These are phyloP conservation scores for Phlogophora meticulosa DNA, from an alignment of 2,888 invertebrate genomes.

Conservation along the genomic window DNA sequence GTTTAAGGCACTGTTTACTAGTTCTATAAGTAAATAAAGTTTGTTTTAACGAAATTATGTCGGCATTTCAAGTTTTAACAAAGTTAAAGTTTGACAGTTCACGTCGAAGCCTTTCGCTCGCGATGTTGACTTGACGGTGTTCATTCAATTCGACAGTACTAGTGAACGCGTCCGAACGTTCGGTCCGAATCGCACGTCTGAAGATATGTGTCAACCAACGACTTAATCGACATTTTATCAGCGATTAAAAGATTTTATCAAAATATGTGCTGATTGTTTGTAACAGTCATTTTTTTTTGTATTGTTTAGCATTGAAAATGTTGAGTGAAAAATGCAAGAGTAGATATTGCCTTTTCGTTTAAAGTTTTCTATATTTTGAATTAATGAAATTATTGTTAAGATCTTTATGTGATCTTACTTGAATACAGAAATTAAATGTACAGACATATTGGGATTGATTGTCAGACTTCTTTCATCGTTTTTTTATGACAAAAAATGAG, in stretches of 20 bases:
- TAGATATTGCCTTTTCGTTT: too few species aligned
- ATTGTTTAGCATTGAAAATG: too few species aligned
- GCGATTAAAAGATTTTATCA: not conserved
- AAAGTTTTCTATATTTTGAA: too few species aligned
- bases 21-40: conserved; percentile 68
- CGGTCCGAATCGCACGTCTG: conserved; percentile 55
- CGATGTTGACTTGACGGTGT: conserved; percentile 34
- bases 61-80: conserved; percentile 71
- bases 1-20: conserved; percentile 62
- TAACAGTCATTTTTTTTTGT: too few species aligned
- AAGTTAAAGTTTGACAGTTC: conserved; percentile 73
- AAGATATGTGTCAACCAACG: not conserved
- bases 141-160: conserved; percentile 54
- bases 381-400: too few species aligned
- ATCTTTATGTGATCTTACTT: too few species aligned
- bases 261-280: too few species aligned
- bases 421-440: too few species aligned
- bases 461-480: too few species aligned
- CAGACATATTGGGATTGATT: too few species aligned
- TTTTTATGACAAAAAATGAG: too few species aligned
- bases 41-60: conserved; percentile 67
- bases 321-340: too few species aligned
- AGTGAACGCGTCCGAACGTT: conserved; percentile 56
- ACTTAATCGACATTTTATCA: not conserved
- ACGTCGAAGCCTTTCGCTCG: conserved; percentile 69